These are phyloP conservation scores for Calidris pugnax DNA, from an alignment of 2,113 vertebrate genomes.

Conservation along the genomic window DNA sequence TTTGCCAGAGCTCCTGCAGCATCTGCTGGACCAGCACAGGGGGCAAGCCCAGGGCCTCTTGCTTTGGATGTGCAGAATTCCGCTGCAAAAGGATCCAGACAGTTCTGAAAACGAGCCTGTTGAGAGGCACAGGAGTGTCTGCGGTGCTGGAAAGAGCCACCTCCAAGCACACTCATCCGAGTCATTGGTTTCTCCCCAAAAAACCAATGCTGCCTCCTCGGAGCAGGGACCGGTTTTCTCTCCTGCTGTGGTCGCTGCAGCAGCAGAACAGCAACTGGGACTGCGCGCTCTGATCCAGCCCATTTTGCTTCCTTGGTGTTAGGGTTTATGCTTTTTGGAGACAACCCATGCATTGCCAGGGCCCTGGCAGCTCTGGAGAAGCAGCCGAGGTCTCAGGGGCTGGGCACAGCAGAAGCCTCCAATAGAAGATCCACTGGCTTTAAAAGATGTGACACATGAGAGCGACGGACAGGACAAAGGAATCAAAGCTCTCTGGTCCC, in stretches of 20 bases:
- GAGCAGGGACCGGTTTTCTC: background rate
- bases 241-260: background rate
- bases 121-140: rapidly evolving
- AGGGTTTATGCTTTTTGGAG: background rate
- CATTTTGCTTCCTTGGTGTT: background rate
- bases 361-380: background rate
- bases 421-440: background rate
- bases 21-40: background rate
- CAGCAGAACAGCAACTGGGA: background rate
- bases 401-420: background rate
- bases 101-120: background rate
- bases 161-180: background rate
- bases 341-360: background rate
- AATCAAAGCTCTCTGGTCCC: constrained; percentile 4
- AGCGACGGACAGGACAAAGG: background rate
- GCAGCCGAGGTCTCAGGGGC: background rate
- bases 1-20: background rate
- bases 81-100: background rate
- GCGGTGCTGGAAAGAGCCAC: background rate
- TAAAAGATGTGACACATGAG: background rate
- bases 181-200: background rate
- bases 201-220: rapidly evolving
- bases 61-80: background rate
- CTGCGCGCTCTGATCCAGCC: background rate
- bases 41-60: background rate